phyloP scores from a whole-genome alignment of 2,113 vertebrate species.

The Lagenorhynchus albirostris region DNA sequence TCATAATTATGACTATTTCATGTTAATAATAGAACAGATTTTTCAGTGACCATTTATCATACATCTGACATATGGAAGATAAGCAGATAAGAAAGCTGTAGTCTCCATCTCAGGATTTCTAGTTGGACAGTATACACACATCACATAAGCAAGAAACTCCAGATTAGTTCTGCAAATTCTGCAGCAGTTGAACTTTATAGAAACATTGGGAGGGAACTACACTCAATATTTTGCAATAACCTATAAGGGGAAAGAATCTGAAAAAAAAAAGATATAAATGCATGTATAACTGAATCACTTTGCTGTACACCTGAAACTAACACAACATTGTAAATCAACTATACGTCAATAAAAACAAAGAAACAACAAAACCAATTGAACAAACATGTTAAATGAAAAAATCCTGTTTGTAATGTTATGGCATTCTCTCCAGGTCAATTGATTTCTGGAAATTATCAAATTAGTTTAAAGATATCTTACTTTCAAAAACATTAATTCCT shows the following conservation, averaged over 20 bases:
- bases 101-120: background rate
- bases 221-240: background rate
- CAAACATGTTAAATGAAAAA: background rate
- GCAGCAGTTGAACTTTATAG: background rate
- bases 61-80: background rate
- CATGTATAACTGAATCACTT: background rate
- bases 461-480: slow-evolving; percentile 62
- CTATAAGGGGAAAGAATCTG: background rate
- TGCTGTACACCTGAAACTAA: background rate
- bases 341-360: background rate
- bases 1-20: background rate
- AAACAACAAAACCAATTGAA: background rate
- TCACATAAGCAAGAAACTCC: background rate
- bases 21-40: background rate
- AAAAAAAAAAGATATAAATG: background rate
- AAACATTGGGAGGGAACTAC: background rate
- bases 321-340: background rate
- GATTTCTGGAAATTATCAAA: slow-evolving; percentile 51
- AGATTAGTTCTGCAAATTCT: background rate
- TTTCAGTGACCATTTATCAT: background rate
- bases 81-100: background rate
- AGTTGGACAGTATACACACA: background rate
- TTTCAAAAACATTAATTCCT: slow-evolving; percentile 74
- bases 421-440: slow-evolving; percentile 30
- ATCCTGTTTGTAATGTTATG: background rate